Conservation (phyloP, 2,888 invertebrate species). For the Smittia sp. region DNA sequence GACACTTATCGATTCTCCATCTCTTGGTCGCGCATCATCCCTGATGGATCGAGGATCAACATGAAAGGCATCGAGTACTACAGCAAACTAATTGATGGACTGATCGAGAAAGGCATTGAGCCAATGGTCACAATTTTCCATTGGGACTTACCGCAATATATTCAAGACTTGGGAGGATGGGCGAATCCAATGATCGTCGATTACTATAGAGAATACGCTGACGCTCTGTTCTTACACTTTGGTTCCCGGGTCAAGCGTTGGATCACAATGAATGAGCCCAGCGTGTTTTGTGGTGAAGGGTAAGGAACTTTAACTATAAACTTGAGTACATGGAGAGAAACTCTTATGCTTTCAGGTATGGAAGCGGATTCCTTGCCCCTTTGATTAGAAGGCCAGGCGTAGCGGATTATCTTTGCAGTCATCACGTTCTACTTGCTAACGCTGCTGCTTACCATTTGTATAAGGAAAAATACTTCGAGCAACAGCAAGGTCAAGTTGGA, state of each 20-base stretch:
- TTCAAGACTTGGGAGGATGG: constrained; percentile 62
- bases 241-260: constrained; percentile 54
- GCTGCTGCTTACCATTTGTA: constrained; percentile 55
- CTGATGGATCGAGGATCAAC: constrained; percentile 59
- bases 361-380: constrained; percentile 50
- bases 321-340: no score
- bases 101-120: constrained; percentile 58
- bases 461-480: constrained; percentile 50
- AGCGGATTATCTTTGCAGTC: constrained; percentile 58
- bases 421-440: constrained; percentile 60
- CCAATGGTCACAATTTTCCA: constrained; percentile 64
- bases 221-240: constrained; percentile 55
- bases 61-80: constrained; percentile 64
- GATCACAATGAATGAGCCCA: constrained; percentile 62
- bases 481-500: constrained; percentile 48
- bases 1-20: constrained; percentile 58
- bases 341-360: no score
- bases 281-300: constrained; percentile 51
- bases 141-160: constrained; percentile 60
- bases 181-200: constrained; percentile 56
- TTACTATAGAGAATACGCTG: constrained; percentile 60
- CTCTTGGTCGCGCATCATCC: constrained; percentile 64
- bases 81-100: constrained; percentile 61
- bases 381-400: constrained; percentile 52
- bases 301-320: no score